Base-by-base conservation (phyloP, 2,888 invertebrate genomes). In the Aricia artaxerxes region DNA sequence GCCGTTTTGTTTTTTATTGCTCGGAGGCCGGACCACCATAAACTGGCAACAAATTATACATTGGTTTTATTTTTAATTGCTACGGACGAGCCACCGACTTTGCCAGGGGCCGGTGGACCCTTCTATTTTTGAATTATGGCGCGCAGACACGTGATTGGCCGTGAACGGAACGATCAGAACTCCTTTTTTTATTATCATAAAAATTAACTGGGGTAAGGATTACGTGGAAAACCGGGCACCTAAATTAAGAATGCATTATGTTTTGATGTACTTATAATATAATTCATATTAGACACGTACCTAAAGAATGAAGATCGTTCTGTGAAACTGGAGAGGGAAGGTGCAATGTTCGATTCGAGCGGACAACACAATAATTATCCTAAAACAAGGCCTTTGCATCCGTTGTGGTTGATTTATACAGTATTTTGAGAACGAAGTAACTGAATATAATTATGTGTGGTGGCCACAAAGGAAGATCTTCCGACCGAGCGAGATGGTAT, bases 41-140 rank as follows among this genome's bases (percentile, higher is more conserved):
- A 92, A 90, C 90, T 91, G 90, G 88, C 89, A 90, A 91, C 93
- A 93, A 93, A 93, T 93, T 93, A 93, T 87, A 89, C 87, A 84
- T 88, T 86, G 87, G 89, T 90, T 92, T 93, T 92, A 92, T 94
- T 94, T 94, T 93, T 94, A 93, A 94, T 93, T 94, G 92, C 90
- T 88, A 89, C 84, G 89, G 87, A 87, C 88, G 89, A 89, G 92
- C 93, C 92, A 92, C 93, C 91, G 92, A 89, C 91, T 91, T 87
- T 84, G 92, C 92, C 91, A 86, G 90, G 86, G 92, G 92, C 89
- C 86, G 84, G 80, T 82, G 81, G 83, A 83, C 87, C 88, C 88
- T 91, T 91, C 91, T 88, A 91, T 92, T 91, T 92, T 92, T 93
- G 91, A 94, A 92, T 91, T 90, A 93, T 91, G 87, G 90, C 89